Conservation (phyloP, 2,797 vertebrate genomes). For the Lepus townsendii region DNA sequence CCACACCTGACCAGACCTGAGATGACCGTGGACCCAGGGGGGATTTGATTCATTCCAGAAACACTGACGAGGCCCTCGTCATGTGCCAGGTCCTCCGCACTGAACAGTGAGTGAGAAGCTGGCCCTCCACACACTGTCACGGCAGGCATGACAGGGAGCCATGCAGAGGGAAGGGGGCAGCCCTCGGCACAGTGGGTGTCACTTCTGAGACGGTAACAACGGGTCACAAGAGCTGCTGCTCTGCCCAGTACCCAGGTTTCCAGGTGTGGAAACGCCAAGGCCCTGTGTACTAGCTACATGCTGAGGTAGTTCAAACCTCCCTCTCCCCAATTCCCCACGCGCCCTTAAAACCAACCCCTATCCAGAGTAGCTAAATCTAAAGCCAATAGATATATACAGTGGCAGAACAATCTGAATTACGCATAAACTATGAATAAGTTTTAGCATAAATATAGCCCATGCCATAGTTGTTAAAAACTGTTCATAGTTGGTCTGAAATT, state of each 20-base stretch:
- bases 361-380: neutral
- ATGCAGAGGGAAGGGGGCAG: neutral
- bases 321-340: neutral
- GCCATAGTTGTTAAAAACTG: neutral
- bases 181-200: neutral
- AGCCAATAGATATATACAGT: neutral
- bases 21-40: neutral
- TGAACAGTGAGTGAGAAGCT: neutral
- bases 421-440: neutral
- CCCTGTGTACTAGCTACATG: neutral
- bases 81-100: neutral
- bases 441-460: neutral
- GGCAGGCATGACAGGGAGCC: neutral
- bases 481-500: constrained; percentile 40
- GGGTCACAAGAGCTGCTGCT: neutral
- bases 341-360: neutral
- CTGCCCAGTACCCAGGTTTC: neutral
- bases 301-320: neutral
- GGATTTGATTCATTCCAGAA: neutral
- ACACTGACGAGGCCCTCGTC: neutral
- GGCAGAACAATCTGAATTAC: neutral
- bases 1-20: neutral
- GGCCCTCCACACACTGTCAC: neutral
- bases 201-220: neutral
- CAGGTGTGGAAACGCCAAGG: neutral